Evolutionary conservation across 2,113 vertebrate genomes (phyloP).

Genomic region (Campylomormyrus numenius): DNA sequence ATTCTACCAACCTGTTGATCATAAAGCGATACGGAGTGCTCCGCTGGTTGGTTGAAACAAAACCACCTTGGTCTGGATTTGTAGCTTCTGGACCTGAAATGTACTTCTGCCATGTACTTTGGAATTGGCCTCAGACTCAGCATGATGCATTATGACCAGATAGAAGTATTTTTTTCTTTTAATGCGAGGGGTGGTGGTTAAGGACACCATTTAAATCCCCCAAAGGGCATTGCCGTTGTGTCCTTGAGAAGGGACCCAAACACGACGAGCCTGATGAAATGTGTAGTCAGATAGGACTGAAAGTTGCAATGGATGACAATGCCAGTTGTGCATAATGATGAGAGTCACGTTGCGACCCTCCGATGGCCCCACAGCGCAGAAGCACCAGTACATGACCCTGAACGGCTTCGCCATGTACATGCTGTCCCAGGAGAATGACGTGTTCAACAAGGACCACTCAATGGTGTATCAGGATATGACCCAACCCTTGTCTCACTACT

Average conservation of each 20-base stretch:
- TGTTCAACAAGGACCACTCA: conserved; percentile 70
- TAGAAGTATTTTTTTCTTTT: not conserved
- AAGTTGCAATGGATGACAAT: not conserved
- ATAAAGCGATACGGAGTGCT: not conserved
- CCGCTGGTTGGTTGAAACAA: not conserved
- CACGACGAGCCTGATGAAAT: not conserved
- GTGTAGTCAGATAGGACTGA: not conserved
- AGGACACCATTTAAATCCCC: not conserved
- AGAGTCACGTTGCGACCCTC: not conserved
- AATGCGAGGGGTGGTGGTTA: not conserved
- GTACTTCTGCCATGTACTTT: not conserved
- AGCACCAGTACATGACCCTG: conserved; percentile 79
- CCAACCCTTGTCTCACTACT: conserved; percentile 82
- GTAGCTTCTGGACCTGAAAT: not conserved
- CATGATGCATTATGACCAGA: not conserved
- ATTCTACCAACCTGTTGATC: not conserved
- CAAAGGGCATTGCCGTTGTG: not conserved
- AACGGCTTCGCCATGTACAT: conserved; percentile 95
- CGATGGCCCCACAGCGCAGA: conserved; percentile 65
- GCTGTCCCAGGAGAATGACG: conserved; percentile 74
- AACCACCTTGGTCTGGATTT: not conserved
- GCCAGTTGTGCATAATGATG: not conserved
- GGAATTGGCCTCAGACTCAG: not conserved
- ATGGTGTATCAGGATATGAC: conserved; percentile 83
- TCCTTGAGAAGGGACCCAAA: not conserved